Evolutionary conservation across 1,140 invertebrate species (phyloP), one percentile per base, ranked within the genome.

Genomic region (Drepana arcuata): DNA sequence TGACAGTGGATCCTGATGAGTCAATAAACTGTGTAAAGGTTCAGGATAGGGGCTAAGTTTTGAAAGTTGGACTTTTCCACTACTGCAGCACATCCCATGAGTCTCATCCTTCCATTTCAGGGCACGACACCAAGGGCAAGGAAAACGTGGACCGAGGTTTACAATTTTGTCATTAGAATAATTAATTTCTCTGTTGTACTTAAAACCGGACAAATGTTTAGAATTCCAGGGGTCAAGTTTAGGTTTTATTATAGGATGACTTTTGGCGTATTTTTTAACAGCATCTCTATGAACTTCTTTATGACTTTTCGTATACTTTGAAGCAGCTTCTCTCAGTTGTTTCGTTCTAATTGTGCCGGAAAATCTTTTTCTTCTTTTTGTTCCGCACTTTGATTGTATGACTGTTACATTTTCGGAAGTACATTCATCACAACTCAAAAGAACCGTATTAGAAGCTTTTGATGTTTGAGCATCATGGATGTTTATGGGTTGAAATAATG

Each of bases 101-200:
- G 39, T 34, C 10, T 41, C 39, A 12, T 41, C 39, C 34, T 41
- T 41, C 41, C 41, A 43, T 16, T 43, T 37, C n/a, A 43, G 25
- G 2, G 41, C 41, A 10, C 33, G 30, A 32, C 41, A 43, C 26
- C 26, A 35, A 11, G 25, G 26, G 24, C 40, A 42, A 34, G 15
- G 27, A 13, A 7, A 9, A 28, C 39, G 34, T 34, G 28, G n/a
- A 34, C 39, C 39, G 18, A 41, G 16, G 15, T 14, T 9, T 28
- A 41, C 39, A 28, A 6, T 27, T 2, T 10, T 28, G 24, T 41
- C 39, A 28, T 11, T 28, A 28, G 9, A 23, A 26, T 34, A 41
- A 27, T 13, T 24, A 16, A 29, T 28, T 6, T 41, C 39, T 16
- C 16, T 14, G 14, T 41, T 25, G 34, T 41, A 41, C 21, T 23